Evolutionary conservation across 1,140 invertebrate genomes (phyloP).

Genomic region (Pollicipes pollicipes): DNA sequence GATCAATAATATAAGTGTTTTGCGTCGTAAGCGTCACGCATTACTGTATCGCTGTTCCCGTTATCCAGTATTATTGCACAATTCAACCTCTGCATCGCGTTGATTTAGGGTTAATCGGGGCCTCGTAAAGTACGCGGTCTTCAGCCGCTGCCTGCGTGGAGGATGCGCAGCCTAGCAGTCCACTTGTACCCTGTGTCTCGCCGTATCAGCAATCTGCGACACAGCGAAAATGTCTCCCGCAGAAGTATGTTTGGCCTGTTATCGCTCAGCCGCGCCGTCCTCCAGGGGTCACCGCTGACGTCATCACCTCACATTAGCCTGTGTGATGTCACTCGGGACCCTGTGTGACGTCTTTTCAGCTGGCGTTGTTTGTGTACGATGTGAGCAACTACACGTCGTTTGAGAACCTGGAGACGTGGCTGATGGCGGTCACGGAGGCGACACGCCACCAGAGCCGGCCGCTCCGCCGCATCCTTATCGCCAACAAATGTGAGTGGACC

Average conservation of each 20-base stretch:
- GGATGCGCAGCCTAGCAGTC: no score
- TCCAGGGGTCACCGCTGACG: not conserved
- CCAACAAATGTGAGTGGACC: constrained; percentile 68
- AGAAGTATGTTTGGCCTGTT: no score
- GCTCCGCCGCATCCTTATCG: constrained; percentile 53
- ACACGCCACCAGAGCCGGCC: constrained; percentile 33
- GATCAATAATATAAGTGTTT: no score
- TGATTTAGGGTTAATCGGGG: not conserved
- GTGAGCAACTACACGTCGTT: constrained; percentile 65
- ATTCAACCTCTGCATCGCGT: not conserved
- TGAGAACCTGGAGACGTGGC: constrained; percentile 55
- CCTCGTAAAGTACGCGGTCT: not conserved
- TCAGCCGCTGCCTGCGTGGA: no score
- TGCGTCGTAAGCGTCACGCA: no score
- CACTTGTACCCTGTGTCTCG: no score
- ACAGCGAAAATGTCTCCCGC: no score
- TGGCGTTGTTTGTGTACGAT: constrained; percentile 64
- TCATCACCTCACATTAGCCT: no score
- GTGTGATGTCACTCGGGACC: no score
- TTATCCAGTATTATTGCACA: no score
- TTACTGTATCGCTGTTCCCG: no score
- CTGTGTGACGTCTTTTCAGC: not conserved
- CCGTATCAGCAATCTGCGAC: no score
- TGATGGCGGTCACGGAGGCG: constrained; percentile 41
- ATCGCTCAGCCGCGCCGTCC: not conserved